Conservation (phyloP, 2,113 vertebrate species). For the Ploceus nigricollis region DNA sequence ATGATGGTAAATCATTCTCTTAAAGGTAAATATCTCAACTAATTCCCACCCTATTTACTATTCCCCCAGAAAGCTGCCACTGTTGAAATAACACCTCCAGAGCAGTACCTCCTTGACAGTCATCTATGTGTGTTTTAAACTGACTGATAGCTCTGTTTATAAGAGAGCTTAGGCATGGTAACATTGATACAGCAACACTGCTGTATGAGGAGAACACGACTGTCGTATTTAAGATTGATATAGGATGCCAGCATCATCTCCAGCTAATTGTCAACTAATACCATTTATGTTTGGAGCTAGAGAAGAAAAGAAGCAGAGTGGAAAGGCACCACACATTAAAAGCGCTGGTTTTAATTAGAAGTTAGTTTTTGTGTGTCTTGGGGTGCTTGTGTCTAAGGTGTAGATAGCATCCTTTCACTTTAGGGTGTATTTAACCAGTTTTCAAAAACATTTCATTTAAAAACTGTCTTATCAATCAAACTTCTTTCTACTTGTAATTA, state of each 20-base stretch:
- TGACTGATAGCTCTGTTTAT: conserved; percentile 30
- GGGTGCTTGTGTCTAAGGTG: neutral
- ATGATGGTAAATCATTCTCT: neutral
- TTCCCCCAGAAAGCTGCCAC: neutral
- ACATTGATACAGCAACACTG: conserved; percentile 41
- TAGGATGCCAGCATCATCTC: conserved; percentile 20
- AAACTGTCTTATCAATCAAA: neutral
- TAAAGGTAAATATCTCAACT: neutral
- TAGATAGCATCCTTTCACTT: neutral
- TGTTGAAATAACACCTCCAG: neutral
- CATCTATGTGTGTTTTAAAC: conserved; percentile 17
- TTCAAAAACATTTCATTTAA: neutral
- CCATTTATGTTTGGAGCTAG: neutral
- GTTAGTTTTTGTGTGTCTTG: neutral
- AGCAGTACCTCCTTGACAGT: neutral
- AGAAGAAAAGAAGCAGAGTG: neutral
- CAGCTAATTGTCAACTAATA: neutral
- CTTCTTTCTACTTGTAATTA: neutral
- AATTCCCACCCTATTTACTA: neutral
- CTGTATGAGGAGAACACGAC: conserved; percentile 30
- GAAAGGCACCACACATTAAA: neutral
- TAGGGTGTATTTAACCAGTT: neutral
- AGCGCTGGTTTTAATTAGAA: neutral
- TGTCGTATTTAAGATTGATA: conserved; percentile 43
- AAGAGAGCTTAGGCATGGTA: conserved; percentile 33